Evolutionary conservation across 2,888 invertebrate species (phyloP).

Genomic region (Clunio marinus): DNA sequence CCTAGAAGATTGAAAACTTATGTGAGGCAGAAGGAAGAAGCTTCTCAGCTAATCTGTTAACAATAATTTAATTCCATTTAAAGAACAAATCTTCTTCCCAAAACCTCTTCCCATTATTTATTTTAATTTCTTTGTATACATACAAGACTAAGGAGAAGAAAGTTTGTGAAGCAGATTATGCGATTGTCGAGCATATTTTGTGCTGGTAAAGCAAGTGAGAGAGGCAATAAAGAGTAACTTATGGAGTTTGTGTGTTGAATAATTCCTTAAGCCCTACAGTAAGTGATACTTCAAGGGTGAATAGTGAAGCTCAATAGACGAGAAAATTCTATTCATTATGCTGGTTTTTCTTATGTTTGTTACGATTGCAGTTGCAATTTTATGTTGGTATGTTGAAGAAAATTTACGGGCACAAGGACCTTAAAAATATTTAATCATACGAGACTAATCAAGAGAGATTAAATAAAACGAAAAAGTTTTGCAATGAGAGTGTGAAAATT

Average conservation of each 20-base stretch:
- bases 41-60: conserved; percentile 33
- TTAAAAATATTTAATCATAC: background rate
- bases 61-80: conserved; percentile 37
- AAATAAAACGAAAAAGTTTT: background rate
- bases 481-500: background rate
- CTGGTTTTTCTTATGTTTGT: too few species aligned
- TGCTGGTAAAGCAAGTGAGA: conserved; percentile 9
- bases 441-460: background rate
- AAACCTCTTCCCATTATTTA: conserved; percentile 27
- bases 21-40: background rate
- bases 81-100: background rate
- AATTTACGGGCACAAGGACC: background rate
- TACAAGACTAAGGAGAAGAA: conserved; percentile 18
- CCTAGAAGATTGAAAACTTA: background rate
- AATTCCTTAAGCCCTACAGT: conserved; percentile 29
- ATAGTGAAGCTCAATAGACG: background rate
- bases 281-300: conserved; percentile 36
- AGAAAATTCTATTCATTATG: background rate
- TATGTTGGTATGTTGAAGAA: too few species aligned
- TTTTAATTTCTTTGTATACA: too few species aligned
- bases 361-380: too few species aligned
- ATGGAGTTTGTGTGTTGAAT: background rate
- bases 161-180: conserved; percentile 22
- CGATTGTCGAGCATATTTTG: too few species aligned
- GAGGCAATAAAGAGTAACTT: conserved; percentile 29